Evolutionary conservation across 2,113 vertebrate species (phyloP), one percentile per base, ranked within the genome.

Genomic region (Colius striatus): DNA sequence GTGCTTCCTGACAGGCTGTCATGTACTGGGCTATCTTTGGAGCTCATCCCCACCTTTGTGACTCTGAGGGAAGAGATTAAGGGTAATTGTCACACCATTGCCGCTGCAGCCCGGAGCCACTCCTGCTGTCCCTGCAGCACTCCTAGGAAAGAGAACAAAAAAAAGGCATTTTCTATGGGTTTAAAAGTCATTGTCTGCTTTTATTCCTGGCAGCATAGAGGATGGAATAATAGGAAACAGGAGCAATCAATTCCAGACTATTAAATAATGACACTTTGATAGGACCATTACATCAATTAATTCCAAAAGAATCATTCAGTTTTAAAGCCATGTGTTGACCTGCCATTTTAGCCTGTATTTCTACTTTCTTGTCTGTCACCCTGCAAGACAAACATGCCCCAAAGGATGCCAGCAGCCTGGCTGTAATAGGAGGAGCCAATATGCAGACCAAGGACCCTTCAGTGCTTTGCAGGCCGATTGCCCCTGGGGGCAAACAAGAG

Each of bases 1-100:
- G 87, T 87, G 78, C 71, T 83, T 62, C 61, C 80, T 19, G 94
- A 89, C 80, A 87, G 74, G 48, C 75, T 95, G 96, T 84, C 80
- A 68, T 61, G 81, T 71, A 58, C 1, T 2, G 50, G 87, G 53
- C 75, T 91, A 55, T 87, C 92, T 72, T 87, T 84, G 80, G 89
- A 95, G 68, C 67, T 79, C 27, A 32, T 71, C 73, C 55, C 68
- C 71, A 60, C 34, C 73, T 74, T 30, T 0, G 3, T 26, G 83
- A 16, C 1, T 9, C 61, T 54, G 66, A 27, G 0, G 2, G 82
- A 61, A 60, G 70, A 87, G 84, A 88, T 88, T 30, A 85, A 76
- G 75, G 58, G 18, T 36, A 45, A 60, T 60, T 81, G 89, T 84
- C 76, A 84, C 71, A 60, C 10, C 22, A 11, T 4, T 13, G 66